Evolutionary conservation across 2,797 vertebrate species (phyloP).

Genomic region (Echeneis naucrates): DNA sequence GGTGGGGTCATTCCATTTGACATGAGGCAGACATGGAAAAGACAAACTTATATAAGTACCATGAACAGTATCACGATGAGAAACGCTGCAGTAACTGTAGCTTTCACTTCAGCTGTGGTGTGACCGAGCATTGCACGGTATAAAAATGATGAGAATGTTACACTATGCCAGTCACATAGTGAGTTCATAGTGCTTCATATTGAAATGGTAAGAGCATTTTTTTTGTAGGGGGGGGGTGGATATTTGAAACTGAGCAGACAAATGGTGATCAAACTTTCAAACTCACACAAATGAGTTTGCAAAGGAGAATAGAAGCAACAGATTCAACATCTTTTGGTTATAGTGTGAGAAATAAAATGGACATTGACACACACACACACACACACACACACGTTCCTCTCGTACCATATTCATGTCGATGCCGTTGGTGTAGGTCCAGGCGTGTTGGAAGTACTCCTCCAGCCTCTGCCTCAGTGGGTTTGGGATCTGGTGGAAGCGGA

Average conservation of each 20-base stretch:
- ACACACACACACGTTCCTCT: constrained; percentile 31
- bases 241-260: constrained; percentile 35
- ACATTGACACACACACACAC: constrained; percentile 1
- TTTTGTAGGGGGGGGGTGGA: constrained; percentile 30
- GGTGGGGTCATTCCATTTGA: constrained; percentile 94
- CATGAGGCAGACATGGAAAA: constrained; percentile 98
- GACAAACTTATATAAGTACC: constrained; percentile 96
- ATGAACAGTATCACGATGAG: constrained; percentile 66
- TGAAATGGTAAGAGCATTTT: constrained; percentile 46
- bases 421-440: constrained; percentile 99
- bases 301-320: constrained; percentile 38
- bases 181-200: constrained; percentile 33
- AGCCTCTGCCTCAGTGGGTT: constrained; percentile 96
- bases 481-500: constrained; percentile 99
- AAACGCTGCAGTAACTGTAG: constrained; percentile 49
- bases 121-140: too few species aligned
- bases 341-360: not conserved
- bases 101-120: too few species aligned
- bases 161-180: constrained; percentile 50
- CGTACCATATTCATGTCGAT: constrained; percentile 99
- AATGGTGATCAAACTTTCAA: constrained; percentile 37
- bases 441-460: constrained; percentile 99
- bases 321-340: constrained; percentile 13
- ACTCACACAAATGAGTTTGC: constrained; percentile 42
- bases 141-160: constrained; percentile 45